Percentiles rank a stretch among this genome's conserved stretches.
These are phyloP conservation scores for Gymnothorax reevesii DNA, from an alignment of 2,797 vertebrate genomes.

Conservation along the genomic window DNA sequence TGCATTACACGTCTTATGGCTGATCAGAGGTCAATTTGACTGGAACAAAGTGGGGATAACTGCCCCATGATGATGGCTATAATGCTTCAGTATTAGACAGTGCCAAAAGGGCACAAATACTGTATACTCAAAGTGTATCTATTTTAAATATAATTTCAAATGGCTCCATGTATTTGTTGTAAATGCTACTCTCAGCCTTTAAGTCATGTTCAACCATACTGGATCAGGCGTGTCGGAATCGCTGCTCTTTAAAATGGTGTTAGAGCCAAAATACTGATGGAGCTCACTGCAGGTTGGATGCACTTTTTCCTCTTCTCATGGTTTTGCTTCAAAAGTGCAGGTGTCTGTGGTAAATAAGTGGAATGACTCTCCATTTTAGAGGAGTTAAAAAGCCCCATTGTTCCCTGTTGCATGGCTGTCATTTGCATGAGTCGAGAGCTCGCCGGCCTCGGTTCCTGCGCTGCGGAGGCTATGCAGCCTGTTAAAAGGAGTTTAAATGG, in stretches of 20 bases:
- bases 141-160: too few species aligned
- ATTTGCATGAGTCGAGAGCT: neutral
- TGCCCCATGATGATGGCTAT: neutral
- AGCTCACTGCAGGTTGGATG: neutral
- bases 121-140: too few species aligned
- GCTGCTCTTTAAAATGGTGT: too few species aligned
- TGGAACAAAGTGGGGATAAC: neutral
- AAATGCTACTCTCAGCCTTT: too few species aligned
- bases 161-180: too few species aligned
- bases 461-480: neutral
- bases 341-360: neutral
- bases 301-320: neutral
- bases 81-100: neutral
- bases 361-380: neutral
- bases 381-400: neutral
- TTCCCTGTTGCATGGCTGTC: neutral
- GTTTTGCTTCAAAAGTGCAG: neutral
- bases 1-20: neutral
- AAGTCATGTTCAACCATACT: too few species aligned
- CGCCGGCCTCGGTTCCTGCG: neutral
- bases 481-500: slow-evolving; percentile 10
- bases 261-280: too few species aligned
- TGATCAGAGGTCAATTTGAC: neutral
- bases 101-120: neutral
- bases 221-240: too few species aligned